Conservation (phyloP, 2,888 invertebrate species). For the Calameuta idolon region DNA sequence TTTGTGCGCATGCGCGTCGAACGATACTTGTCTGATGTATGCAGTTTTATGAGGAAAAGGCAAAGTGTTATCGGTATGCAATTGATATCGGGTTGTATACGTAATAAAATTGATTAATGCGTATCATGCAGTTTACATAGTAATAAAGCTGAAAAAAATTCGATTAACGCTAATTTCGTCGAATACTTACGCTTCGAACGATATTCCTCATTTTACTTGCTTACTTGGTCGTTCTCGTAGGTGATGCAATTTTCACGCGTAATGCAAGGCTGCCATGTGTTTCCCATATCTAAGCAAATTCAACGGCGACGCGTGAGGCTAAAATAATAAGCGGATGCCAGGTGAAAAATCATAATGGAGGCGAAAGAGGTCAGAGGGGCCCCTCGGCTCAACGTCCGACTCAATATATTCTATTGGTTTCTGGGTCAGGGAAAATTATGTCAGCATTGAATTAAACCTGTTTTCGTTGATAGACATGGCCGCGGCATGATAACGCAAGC, state of each 20-base stretch:
- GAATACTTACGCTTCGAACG: background rate
- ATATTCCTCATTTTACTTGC: background rate
- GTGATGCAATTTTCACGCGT: background rate
- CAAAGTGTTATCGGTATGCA: background rate
- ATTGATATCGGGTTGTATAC: background rate
- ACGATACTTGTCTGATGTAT: background rate
- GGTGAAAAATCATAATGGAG: background rate
- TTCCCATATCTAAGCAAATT: background rate
- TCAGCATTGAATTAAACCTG: conserved; percentile 51
- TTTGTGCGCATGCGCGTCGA: too few species aligned
- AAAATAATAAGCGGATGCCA: background rate
- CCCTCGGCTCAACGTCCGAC: background rate
- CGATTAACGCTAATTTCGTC: background rate
- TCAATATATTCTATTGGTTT: conserved; percentile 50
- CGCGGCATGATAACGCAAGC: background rate
- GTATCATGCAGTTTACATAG: background rate
- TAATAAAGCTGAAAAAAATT: background rate
- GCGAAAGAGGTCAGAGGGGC: conserved; percentile 9
- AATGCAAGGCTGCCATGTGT: background rate
- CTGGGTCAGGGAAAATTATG: conserved; percentile 57
- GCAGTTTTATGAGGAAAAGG: background rate
- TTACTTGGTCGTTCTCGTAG: background rate
- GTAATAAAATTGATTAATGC: background rate
- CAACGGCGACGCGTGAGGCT: background rate
- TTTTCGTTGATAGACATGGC: conserved; percentile 32